Conservation (phyloP, 2,888 invertebrate species). For the Drosophila percnosoma region DNA sequence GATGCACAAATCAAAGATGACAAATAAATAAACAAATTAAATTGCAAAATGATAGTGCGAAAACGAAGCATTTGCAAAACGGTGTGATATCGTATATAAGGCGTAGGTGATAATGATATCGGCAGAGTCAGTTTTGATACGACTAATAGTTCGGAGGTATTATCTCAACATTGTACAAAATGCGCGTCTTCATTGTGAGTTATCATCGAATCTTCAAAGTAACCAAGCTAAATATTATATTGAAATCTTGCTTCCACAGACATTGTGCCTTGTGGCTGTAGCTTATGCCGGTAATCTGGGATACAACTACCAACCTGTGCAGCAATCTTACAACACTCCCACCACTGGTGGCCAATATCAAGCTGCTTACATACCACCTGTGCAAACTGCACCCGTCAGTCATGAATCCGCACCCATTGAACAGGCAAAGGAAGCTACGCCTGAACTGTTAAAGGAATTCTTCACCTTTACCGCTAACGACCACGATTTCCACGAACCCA, state of each 20-base stretch:
- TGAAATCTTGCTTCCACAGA: slow-evolving; percentile 16
- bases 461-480: slow-evolving; percentile 81
- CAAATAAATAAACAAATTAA: slow-evolving; percentile 18
- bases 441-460: slow-evolving; percentile 80
- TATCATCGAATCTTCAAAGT: neutral
- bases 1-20: slow-evolving; percentile 51
- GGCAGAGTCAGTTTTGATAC: slow-evolving; percentile 56
- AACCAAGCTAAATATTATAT: neutral
- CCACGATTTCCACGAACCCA: slow-evolving; percentile 70
- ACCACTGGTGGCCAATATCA: slow-evolving; percentile 38
- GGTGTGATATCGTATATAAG: slow-evolving; percentile 55
- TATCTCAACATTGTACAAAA: slow-evolving; percentile 49
- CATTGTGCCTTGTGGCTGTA: slow-evolving; percentile 66
- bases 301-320: slow-evolving; percentile 75
- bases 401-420: slow-evolving; percentile 23
- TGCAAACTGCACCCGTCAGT: slow-evolving; percentile 1
- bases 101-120: slow-evolving; percentile 54
- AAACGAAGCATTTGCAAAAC: slow-evolving; percentile 14
- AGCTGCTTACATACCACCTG: slow-evolving; percentile 40
- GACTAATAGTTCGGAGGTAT: slow-evolving; percentile 49
- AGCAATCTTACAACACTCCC: slow-evolving; percentile 44
- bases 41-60: slow-evolving; percentile 48
- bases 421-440: slow-evolving; percentile 50
- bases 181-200: slow-evolving; percentile 76
- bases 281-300: slow-evolving; percentile 66